A percentile compares a stretch with the other conserved stretches of the same genome.
Conservation (phyloP, 2,113 vertebrate genomes). For the Excalfactoria chinensis region DNA sequence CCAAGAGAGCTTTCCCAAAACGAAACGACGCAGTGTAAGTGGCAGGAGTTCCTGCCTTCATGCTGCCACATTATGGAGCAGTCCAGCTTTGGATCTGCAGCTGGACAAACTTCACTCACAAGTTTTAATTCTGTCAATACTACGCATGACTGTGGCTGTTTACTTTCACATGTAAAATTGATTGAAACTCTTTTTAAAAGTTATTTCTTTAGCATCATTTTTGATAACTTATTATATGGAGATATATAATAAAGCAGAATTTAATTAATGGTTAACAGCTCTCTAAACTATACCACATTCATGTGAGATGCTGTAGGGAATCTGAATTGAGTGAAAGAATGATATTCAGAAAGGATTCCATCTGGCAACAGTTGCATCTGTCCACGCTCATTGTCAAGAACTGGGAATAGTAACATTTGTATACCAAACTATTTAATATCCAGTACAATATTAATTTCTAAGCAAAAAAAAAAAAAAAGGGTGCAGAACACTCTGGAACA, state of each 20-base stretch:
- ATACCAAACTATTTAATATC: not conserved
- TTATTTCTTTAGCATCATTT: not conserved
- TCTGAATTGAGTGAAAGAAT: not conserved
- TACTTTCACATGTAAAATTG: conserved; percentile 5
- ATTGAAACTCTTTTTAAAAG: not conserved
- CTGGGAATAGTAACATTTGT: not conserved
- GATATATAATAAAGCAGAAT: conserved; percentile 3
- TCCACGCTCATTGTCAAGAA: not conserved
- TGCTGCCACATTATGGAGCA: not conserved
- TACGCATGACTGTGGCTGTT: not conserved
- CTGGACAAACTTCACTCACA: conserved; percentile 37
- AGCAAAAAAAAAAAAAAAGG: not conserved
- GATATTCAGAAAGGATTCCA: conserved; percentile 1
- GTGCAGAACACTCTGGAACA: not conserved
- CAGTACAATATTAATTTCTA: not conserved
- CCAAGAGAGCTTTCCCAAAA: not conserved
- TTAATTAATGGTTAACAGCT: conserved; percentile 34
- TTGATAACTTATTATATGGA: not conserved
- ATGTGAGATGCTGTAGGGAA: not conserved
- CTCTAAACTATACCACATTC: not conserved
- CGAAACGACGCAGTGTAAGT: not conserved
- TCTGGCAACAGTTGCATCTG: conserved; percentile 18
- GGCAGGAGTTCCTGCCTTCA: not conserved
- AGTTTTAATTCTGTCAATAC: conserved; percentile 33
- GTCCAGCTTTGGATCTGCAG: not conserved